Evolutionary conservation across 2,797 vertebrate genomes (phyloP).

Genomic region (Coregonus suidteri): DNA sequence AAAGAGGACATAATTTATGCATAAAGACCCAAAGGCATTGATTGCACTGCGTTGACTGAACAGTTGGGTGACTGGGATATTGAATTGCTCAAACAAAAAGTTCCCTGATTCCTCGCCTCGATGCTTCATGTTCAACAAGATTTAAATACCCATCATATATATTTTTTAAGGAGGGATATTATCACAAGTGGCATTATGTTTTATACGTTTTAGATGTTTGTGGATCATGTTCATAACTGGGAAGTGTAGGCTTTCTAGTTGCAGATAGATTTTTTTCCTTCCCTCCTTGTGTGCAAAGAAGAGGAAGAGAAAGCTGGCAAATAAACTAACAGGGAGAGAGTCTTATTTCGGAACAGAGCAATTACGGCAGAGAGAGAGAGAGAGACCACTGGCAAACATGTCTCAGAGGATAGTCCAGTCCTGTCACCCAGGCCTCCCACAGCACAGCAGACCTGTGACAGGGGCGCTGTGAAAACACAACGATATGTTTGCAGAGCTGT

Average conservation of each 20-base stretch:
- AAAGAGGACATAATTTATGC: not conserved
- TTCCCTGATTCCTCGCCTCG: constrained; percentile 16
- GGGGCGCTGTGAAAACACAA: not conserved
- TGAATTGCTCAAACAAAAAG: constrained; percentile 24
- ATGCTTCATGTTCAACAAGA: constrained; percentile 30
- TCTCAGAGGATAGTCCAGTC: not conserved
- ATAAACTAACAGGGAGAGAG: not conserved
- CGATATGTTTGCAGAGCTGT: not conserved
- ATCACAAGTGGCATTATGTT: constrained; percentile 53
- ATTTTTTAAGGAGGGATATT: constrained; percentile 19
- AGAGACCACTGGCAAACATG: not conserved
- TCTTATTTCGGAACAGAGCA: not conserved
- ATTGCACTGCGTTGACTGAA: constrained; percentile 12
- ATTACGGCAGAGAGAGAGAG: not conserved
- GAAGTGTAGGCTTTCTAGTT: not conserved
- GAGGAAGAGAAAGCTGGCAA: constrained; percentile 7
- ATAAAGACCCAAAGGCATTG: constrained; percentile 1
- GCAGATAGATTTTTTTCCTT: not conserved
- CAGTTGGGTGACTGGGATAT: constrained; percentile 26
- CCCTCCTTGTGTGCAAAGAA: not conserved
- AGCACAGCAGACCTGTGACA: not conserved
- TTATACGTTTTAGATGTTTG: not conserved
- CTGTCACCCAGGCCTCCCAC: not conserved
- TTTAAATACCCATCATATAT: constrained; percentile 33
- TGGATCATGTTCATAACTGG: not conserved